Base-by-base conservation (phyloP, 2,113 vertebrate species). In the Panurus biarmicus region DNA sequence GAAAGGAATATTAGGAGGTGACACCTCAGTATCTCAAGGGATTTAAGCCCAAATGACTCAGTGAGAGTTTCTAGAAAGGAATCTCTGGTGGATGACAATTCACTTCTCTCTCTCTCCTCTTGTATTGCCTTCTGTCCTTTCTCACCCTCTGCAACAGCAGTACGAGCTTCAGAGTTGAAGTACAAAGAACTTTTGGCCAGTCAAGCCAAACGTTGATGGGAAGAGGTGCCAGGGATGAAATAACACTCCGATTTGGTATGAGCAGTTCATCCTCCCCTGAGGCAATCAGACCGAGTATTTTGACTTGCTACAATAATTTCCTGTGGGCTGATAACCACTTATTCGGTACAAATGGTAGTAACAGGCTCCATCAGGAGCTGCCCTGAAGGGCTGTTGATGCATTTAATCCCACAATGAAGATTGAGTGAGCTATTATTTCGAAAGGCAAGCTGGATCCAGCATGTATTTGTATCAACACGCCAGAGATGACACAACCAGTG, bases 181-280 rank as follows among this genome's bases (percentile, higher is more conserved):
- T 25, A 72, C 73, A 44, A 83, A 90, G 75, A 60, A 40, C 74
- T 93, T 94, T 87, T n/a, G 54, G 60, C 4, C 23, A 97, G 96
- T 51, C 94, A 79, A 97, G 92, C 20, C 97, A 97, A 67, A 97
- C 31, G 25, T 93, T 97, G 35, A 97, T 98, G 85, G 98, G 97
- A 97, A 98, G 97, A 89, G 96, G 90, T 48, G 96, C 98, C 53
- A 96, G 84, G 29, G 97, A 96, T 78, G 96, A 98, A 92, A 98
- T 73, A 98, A 97, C 97, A 92, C 89, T 98, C 90, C 7, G 86
- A 64, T 97, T 98, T 94, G 96, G 97, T 17, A 89, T 85, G 71
- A 98, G 98, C 94, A 97, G 97, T 81, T 97, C 86, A 38, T 97
- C 92, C 48, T 98, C 96, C 76, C 97, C 87, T 15, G 95, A 88